phyloP scores from a whole-genome alignment of 2,113 vertebrate genomes.

The Atlantisia rogersi region DNA sequence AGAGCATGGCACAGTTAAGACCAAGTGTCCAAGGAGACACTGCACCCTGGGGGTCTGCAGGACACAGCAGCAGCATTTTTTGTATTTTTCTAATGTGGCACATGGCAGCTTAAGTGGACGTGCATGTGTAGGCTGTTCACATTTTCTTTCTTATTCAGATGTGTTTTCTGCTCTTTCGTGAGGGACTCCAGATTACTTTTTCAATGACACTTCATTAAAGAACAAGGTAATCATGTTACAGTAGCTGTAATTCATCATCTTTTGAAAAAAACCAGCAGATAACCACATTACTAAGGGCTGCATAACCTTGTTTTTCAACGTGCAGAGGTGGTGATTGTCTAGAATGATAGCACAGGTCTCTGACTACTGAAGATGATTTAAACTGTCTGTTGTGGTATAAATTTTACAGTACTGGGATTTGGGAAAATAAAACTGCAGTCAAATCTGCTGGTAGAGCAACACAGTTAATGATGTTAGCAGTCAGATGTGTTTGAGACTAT shows the following conservation, averaged over 20 bases:
- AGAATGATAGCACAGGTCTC: not conserved
- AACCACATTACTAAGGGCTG: not conserved
- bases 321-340: not conserved
- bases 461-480: not conserved
- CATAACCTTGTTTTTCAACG: not conserved
- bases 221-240: not conserved
- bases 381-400: not conserved
- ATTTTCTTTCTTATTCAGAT: not conserved
- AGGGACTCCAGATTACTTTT: not conserved
- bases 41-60: not conserved
- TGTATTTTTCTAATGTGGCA: not conserved
- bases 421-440: not conserved
- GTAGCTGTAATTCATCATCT: not conserved
- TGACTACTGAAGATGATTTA: not conserved
- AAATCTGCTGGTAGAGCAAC: not conserved
- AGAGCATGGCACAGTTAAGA: not conserved
- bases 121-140: not conserved
- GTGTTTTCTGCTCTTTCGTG: not conserved
- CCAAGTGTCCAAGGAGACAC: accelerated
- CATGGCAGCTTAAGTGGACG: not conserved
- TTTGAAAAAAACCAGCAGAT: not conserved
- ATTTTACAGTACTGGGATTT: not conserved
- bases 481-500: not conserved
- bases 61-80: not conserved
- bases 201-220: not conserved